Evolutionary conservation across 1,140 invertebrate genomes (phyloP).

Genomic region (Hetaerina americana): DNA sequence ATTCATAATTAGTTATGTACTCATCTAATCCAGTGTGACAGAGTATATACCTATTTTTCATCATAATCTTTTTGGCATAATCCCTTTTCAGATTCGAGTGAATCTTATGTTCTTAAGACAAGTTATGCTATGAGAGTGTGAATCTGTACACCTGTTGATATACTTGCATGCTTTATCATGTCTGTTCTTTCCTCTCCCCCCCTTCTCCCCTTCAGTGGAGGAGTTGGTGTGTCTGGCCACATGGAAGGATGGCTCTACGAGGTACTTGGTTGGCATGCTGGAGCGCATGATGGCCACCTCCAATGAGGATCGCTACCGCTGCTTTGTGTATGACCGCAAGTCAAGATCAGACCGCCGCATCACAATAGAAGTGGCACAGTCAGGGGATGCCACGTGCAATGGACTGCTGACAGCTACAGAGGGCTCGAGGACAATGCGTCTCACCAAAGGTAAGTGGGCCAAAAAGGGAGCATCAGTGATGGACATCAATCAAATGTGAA

Average conservation of each 20-base stretch:
- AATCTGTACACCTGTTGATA: not conserved
- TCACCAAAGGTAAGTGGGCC: slow-evolving; percentile 62
- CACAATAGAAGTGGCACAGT: slow-evolving; percentile 55
- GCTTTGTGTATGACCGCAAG: slow-evolving; percentile 69
- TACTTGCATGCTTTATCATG: not conserved
- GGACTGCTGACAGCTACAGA: slow-evolving; percentile 67
- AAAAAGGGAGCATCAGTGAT: too few species aligned
- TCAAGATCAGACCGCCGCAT: slow-evolving; percentile 23
- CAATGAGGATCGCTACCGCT: slow-evolving; percentile 82
- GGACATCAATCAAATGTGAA: too few species aligned
- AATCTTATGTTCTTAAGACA: not conserved
- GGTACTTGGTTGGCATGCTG: slow-evolving; percentile 66
- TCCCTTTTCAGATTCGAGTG: too few species aligned
- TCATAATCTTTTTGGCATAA: not conserved
- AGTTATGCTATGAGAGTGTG: not conserved
- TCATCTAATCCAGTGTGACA: too few species aligned
- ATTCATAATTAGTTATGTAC: too few species aligned
- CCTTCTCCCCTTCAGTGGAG: slow-evolving; percentile 57
- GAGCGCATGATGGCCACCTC: slow-evolving; percentile 72
- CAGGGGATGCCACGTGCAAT: slow-evolving; percentile 77
- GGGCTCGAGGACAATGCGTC: slow-evolving; percentile 58
- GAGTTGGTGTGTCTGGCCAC: slow-evolving; percentile 72
- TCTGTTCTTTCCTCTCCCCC: slow-evolving; percentile 13
- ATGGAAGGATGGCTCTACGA: slow-evolving; percentile 79
- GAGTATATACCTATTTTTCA: too few species aligned